These are phyloP conservation scores for Cephus spinipes DNA, from an alignment of 2,888 invertebrate species.

Conservation along the genomic window DNA sequence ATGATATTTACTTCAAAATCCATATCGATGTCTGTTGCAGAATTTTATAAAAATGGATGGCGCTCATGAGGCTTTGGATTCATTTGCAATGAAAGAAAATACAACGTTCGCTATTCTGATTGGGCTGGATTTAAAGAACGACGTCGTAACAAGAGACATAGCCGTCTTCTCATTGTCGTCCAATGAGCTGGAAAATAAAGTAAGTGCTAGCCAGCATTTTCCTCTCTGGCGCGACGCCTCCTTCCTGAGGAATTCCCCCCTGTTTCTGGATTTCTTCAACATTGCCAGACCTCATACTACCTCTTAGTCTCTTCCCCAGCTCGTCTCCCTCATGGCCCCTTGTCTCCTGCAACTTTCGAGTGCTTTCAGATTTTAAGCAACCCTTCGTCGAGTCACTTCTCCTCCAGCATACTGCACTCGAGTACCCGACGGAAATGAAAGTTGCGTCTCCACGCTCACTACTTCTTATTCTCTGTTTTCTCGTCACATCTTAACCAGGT, in stretches of 20 bases:
- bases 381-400: constrained; percentile 17
- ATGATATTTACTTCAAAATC: neutral
- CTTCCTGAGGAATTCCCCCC: constrained; percentile 4
- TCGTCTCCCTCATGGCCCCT: constrained; percentile 1
- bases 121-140: constrained; percentile 72
- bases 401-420: constrained; percentile 18
- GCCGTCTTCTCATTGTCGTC: constrained; percentile 68
- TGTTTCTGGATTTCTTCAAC: neutral
- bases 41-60: constrained; percentile 69
- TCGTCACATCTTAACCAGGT: constrained; percentile 36
- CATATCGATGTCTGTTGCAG: constrained; percentile 51
- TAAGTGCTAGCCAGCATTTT: constrained; percentile 40
- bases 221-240: constrained; percentile 21
- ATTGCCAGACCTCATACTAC: neutral
- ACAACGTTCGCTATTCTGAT: constrained; percentile 71
- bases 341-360: constrained; percentile 22
- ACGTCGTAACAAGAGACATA: constrained; percentile 71
- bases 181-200: constrained; percentile 49
- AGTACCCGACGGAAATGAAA: constrained; percentile 8
- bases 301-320: constrained; percentile 5
- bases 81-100: constrained; percentile 67
- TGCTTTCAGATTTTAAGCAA: constrained; percentile 31
- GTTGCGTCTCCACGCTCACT: constrained; percentile 21
- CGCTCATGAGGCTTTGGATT: constrained; percentile 68
- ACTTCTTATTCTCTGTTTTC: constrained; percentile 14